Conservation (phyloP, 1,140 invertebrate genomes). For the Aphelenchoides avenae region DNA sequence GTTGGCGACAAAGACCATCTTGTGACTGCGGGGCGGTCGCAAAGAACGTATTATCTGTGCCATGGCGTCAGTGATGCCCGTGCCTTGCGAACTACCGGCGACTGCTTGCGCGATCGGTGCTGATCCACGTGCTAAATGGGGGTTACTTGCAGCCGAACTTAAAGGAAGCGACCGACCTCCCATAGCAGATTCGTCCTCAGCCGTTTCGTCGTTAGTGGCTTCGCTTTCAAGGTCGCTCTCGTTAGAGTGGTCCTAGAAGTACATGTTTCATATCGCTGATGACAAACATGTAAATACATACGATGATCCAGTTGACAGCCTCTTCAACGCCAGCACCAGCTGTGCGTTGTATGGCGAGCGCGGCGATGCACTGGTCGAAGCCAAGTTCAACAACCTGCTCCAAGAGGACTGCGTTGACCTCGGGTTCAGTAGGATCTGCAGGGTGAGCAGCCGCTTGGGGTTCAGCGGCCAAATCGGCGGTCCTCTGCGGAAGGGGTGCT, state of each 20-base stretch:
- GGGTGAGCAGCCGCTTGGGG: too few species aligned
- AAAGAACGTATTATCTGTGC: constrained; percentile 13
- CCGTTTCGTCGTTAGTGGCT: too few species aligned
- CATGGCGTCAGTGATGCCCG: too few species aligned
- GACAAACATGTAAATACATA: neutral
- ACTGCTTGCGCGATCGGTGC: too few species aligned
- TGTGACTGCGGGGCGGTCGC: constrained; percentile 47
- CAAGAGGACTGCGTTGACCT: constrained; percentile 11
- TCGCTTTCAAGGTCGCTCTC: constrained; percentile 28
- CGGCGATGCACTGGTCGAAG: constrained; percentile 24
- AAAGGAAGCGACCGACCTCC: too few species aligned
- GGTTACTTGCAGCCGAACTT: too few species aligned
- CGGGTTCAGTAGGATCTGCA: constrained; percentile 12
- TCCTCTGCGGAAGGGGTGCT: too few species aligned
- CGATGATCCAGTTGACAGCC: neutral
- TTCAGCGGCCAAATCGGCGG: too few species aligned
- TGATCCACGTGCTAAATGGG: too few species aligned
- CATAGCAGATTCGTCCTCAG: too few species aligned
- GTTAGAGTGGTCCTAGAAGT: constrained; percentile 38
- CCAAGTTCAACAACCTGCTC: constrained; percentile 21
- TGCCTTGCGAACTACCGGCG: too few species aligned
- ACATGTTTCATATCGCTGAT: constrained; percentile 33
- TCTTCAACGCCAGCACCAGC: constrained; percentile 17
- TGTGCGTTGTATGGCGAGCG: constrained; percentile 19
- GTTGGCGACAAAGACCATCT: constrained; percentile 71